Conservation (phyloP, 2,113 vertebrate species). For the Orientallactaga bullata region DNA sequence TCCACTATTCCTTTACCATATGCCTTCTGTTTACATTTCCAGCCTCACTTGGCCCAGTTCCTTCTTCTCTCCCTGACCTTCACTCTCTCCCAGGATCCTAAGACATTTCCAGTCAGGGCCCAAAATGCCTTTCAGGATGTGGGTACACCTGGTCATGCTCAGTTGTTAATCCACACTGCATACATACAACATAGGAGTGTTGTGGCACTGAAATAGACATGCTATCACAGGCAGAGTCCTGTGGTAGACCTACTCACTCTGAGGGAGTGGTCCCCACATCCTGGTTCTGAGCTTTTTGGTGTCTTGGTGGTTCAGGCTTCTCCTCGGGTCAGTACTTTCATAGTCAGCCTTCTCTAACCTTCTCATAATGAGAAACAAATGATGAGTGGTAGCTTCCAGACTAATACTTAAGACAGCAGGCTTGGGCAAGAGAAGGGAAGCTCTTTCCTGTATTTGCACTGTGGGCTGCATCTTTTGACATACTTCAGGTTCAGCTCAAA, state of each 20-base stretch:
- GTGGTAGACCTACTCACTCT: too few species aligned
- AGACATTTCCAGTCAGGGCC: conserved; percentile 51
- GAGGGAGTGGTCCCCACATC: background rate
- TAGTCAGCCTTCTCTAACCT: background rate
- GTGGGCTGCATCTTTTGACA: background rate
- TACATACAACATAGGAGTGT: background rate
- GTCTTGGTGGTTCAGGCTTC: background rate
- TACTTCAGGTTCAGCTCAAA: background rate
- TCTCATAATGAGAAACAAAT: background rate
- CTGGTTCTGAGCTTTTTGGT: background rate
- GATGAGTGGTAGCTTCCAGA: background rate
- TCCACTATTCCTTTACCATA: conserved; percentile 51
- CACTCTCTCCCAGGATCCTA: conserved; percentile 72
- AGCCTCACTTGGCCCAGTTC: conserved; percentile 65
- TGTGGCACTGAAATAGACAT: background rate
- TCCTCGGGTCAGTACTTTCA: background rate
- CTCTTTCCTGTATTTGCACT: background rate
- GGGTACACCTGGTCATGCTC: background rate
- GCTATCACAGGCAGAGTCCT: background rate
- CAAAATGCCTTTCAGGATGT: background rate
- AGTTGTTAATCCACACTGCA: background rate
- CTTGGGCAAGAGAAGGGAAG: background rate
- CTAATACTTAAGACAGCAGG: background rate
- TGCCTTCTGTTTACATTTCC: conserved; percentile 74
- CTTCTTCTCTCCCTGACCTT: conserved; percentile 59